Evolutionary conservation across 1,140 invertebrate species (phyloP).

Genomic region (Bombus sibiricus): DNA sequence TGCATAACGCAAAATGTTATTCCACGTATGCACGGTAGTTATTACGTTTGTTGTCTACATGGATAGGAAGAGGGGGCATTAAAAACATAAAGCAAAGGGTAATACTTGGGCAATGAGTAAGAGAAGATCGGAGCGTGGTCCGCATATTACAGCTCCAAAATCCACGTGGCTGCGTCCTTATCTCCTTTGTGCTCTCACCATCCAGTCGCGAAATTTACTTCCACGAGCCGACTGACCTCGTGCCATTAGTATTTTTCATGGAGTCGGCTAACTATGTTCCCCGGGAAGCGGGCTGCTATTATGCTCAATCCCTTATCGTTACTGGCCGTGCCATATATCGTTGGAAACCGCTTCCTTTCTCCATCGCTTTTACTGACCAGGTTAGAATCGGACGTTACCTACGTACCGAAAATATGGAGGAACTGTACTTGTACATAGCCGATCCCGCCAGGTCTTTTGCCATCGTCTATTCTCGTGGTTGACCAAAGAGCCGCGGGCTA

Average conservation of each 20-base stretch:
- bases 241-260: slow-evolving; percentile 80
- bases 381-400: slow-evolving; percentile 46
- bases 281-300: slow-evolving; percentile 73
- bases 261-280: slow-evolving; percentile 70
- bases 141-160: slow-evolving; percentile 68
- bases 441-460: not conserved
- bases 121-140: slow-evolving; percentile 6
- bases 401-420: slow-evolving; percentile 58
- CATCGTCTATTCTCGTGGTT: slow-evolving; percentile 40
- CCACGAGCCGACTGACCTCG: slow-evolving; percentile 70
- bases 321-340: slow-evolving; percentile 73
- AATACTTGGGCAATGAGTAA: slow-evolving; percentile 1
- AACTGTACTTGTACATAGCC: slow-evolving; percentile 5
- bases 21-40: not conserved
- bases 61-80: not conserved
- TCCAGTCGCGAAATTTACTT: slow-evolving; percentile 79
- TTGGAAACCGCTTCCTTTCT: slow-evolving; percentile 70
- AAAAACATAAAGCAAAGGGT: not conserved
- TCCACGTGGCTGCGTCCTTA: slow-evolving; percentile 61
- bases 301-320: slow-evolving; percentile 78
- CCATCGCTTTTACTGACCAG: slow-evolving; percentile 16
- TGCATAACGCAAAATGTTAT: not conserved
- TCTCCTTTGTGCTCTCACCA: slow-evolving; percentile 68
- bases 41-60: not conserved
- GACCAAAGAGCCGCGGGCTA: slow-evolving; percentile 50